Evolutionary conservation across 1,140 invertebrate species (phyloP), one percentile per base, ranked within the genome.

Genomic region (Lerema accius): DNA sequence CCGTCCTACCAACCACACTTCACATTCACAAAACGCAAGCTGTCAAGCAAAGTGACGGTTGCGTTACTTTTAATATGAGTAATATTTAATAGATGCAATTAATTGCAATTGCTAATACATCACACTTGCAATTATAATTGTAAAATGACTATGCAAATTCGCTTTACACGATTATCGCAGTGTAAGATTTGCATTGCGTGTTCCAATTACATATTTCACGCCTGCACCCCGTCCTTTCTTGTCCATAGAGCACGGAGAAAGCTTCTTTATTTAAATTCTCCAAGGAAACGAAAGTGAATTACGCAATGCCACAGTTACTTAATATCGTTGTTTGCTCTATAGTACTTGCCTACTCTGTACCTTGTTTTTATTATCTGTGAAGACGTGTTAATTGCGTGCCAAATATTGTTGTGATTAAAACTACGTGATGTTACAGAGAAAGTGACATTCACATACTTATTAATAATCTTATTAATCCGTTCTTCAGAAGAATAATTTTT

Each of bases 201-300:
- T 42, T 55, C 1, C 23, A 28, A 42, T 43, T 42, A 42, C 19
- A 55, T 55, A 28, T 55, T 55, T 55, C 51, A 42, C 15, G 13
- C 19, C n/a, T n/a, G n/a, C n/a, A n/a, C n/a, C 39, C n/a, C 13
- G 19, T 28, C 51, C 19, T 37, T 37, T 37, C 35, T n/a, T 55
- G 51, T 42, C 50, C 51, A 55, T 43, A 55, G 51, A 42, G 11
- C 37, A 55, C 13, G 32, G 51, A 42, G 51, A 55, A 55, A 55
- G 51, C 39, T n/a, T 19, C 39, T 55, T 42, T 43, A 55, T 55
- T 55, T 43, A 13, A 55, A 55, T 55, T 11, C 37, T 15, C 23
- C 23, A 55, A 55, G 39, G 19, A 55, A 55, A 26, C 39, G 51
- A 55, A 55, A 55, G 39, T 28, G 39, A 13, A 55, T 53, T 53